Percentiles rank a stretch among this genome's conserved stretches.
Conservation (phyloP, 2,888 invertebrate genomes). For the Drosophila maculinotata region DNA sequence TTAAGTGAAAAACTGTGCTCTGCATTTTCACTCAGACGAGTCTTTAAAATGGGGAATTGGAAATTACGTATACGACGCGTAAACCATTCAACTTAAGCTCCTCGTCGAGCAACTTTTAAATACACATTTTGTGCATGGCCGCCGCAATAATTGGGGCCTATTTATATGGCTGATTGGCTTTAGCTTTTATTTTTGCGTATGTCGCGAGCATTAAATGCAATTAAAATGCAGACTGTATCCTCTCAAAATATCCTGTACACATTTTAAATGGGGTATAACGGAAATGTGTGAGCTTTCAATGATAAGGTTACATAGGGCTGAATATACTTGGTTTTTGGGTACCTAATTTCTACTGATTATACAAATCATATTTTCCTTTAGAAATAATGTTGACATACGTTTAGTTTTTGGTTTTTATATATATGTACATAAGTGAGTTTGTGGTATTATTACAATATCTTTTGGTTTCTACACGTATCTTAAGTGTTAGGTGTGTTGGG, state of each 20-base stretch:
- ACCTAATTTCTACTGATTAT: too few relatives aligned
- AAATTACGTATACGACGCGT: conserved; percentile 56
- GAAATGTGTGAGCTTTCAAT: too few relatives aligned
- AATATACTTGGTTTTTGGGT: too few relatives aligned
- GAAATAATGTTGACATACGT: too few relatives aligned
- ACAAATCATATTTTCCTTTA: too few relatives aligned
- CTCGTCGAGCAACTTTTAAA: conserved; percentile 28
- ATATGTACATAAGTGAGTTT: neutral
- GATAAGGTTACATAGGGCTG: too few relatives aligned
- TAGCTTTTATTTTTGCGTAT: conserved; percentile 16
- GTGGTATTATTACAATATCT: conserved; percentile 62
- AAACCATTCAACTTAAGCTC: conserved; percentile 66
- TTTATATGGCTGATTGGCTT: conserved; percentile 45
- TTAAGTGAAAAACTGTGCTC: conserved; percentile 19
- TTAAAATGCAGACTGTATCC: conserved; percentile 28
- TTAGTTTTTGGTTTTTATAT: too few relatives aligned
- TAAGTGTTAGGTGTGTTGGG: conserved; percentile 38
- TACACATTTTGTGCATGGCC: conserved; percentile 61
- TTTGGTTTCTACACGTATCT: conserved; percentile 64
- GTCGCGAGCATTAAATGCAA: conserved; percentile 42
- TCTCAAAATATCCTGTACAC: neutral
- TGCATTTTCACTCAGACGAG: neutral
- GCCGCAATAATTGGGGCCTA: conserved; percentile 57
- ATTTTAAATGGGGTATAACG: neutral
- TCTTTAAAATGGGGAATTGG: neutral